These are phyloP conservation scores for Plemyria rubiginata DNA, from an alignment of 2,888 invertebrate species.

Conservation along the genomic window DNA sequence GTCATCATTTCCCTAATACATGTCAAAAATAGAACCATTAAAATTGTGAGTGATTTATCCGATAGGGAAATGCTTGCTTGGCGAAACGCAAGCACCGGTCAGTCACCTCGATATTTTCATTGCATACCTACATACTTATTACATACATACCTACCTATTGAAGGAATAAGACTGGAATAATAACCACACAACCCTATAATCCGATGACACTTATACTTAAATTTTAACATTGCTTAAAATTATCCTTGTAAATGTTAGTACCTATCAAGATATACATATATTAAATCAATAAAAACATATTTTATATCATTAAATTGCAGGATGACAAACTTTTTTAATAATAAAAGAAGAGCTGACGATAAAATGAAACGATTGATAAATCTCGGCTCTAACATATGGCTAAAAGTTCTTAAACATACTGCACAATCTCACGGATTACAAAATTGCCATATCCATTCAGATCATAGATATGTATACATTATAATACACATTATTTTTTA, in stretches of 20 bases:
- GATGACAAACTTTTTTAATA: background rate
- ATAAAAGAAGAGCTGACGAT: background rate
- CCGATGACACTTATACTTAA: too few relatives aligned
- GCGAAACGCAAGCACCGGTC: background rate
- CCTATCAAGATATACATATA: too few relatives aligned
- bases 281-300: background rate
- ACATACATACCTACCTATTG: too few relatives aligned
- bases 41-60: background rate
- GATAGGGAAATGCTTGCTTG: background rate
- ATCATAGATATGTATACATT: constrained; percentile 81
- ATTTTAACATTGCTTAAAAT: too few relatives aligned
- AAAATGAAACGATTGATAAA: background rate
- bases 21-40: background rate
- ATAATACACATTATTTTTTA: constrained; percentile 82
- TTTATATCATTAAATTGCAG: background rate
- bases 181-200: too few relatives aligned
- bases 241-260: too few relatives aligned
- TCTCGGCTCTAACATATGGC: constrained; percentile 15
- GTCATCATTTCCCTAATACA: background rate
- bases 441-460: constrained; percentile 69
- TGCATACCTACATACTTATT: too few relatives aligned
- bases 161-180: too few relatives aligned
- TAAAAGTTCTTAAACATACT: constrained; percentile 21
- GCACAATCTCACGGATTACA: constrained; percentile 35
- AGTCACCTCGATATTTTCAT: too few relatives aligned